A percentile compares a stretch with the other conserved stretches of the same genome.
Evolutionary conservation across 1,140 invertebrate genomes (phyloP).

Genomic region (Scaptomyza pallida): DNA sequence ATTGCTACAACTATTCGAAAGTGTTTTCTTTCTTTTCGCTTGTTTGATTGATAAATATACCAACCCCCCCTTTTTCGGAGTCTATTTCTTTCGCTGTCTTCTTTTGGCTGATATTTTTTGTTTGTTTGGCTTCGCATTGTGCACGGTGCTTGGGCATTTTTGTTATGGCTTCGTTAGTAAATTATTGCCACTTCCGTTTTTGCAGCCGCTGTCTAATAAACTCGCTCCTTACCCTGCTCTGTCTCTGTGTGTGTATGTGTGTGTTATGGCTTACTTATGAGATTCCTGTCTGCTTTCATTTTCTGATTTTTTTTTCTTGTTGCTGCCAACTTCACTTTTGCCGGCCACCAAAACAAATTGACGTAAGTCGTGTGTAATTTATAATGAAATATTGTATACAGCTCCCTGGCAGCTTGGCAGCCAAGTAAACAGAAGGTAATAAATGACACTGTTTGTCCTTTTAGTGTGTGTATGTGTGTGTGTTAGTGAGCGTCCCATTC

Average conservation of each 20-base stretch:
- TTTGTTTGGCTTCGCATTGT: slow-evolving; percentile 27
- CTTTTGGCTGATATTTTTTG: slow-evolving; percentile 1
- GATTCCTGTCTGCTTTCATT: slow-evolving; percentile 40
- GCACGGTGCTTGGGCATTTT: slow-evolving; percentile 53
- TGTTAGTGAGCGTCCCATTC: too few species aligned
- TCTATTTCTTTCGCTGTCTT: slow-evolving; percentile 1
- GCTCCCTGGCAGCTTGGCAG: slow-evolving; percentile 76
- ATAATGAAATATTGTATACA: slow-evolving; percentile 81
- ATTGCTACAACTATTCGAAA: slow-evolving; percentile 75
- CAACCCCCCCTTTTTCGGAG: slow-evolving; percentile 32
- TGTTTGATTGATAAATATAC: slow-evolving; percentile 79
- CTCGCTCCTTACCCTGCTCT: slow-evolving; percentile 39
- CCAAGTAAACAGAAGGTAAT: slow-evolving; percentile 76
- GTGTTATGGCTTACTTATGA: slow-evolving; percentile 75
- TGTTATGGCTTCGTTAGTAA: slow-evolving; percentile 78
- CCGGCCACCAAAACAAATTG: slow-evolving; percentile 77
- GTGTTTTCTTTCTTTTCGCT: slow-evolving; percentile 55
- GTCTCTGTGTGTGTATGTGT: slow-evolving; percentile 52
- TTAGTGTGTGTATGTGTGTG: slow-evolving; percentile 5
- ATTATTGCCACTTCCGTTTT: slow-evolving; percentile 80
- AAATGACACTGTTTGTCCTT: slow-evolving; percentile 67
- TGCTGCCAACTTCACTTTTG: slow-evolving; percentile 67
- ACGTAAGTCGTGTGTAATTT: slow-evolving; percentile 82
- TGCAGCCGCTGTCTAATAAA: slow-evolving; percentile 75
- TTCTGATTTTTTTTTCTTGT: slow-evolving; percentile 9